A percentile compares a stretch with the other conserved stretches of the same genome.
Conservation (phyloP, 1,140 invertebrate genomes). For the Pogonomyrmex barbatus region DNA sequence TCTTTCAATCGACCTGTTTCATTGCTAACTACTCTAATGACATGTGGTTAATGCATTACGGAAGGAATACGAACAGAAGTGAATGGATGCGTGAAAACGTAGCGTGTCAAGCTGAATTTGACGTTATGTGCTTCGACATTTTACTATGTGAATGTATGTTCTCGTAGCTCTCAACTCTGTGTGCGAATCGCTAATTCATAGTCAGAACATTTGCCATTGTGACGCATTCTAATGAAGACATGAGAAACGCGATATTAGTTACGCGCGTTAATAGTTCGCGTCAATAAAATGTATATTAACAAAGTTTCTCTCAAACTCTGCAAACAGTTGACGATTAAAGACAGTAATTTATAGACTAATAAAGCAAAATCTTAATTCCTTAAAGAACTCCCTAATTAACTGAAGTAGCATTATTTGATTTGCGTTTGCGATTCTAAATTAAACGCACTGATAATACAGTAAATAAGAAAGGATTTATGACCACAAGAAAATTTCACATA, state of each 20-base stretch:
- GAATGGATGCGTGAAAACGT: neutral
- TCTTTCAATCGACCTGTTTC: constrained; percentile 8
- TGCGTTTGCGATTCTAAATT: neutral
- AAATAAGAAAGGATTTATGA: neutral
- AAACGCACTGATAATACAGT: constrained; percentile 3
- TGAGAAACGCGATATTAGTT: constrained; percentile 15
- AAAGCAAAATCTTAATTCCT: neutral
- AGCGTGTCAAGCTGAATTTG: neutral
- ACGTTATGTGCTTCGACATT: constrained; percentile 32
- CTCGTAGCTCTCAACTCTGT: constrained; percentile 9
- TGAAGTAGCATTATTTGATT: neutral
- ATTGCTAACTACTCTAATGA: constrained; percentile 19
- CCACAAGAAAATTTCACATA: neutral
- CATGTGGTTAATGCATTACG: neutral
- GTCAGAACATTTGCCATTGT: neutral
- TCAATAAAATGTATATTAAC: constrained; percentile 41
- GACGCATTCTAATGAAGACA: constrained; percentile 26
- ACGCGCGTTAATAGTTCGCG: constrained; percentile 5
- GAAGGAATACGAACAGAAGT: constrained; percentile 9
- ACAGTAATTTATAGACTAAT: constrained; percentile 14
- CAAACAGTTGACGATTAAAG: constrained; percentile 13
- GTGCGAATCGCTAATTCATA: constrained; percentile 31
- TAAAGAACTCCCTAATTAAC: neutral
- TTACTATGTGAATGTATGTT: constrained; percentile 8
- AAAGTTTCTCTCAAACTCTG: constrained; percentile 24